Evolutionary conservation across 92 coral and sea anemone species (phyloP).

Genomic region (Galaxea fascicularis): DNA sequence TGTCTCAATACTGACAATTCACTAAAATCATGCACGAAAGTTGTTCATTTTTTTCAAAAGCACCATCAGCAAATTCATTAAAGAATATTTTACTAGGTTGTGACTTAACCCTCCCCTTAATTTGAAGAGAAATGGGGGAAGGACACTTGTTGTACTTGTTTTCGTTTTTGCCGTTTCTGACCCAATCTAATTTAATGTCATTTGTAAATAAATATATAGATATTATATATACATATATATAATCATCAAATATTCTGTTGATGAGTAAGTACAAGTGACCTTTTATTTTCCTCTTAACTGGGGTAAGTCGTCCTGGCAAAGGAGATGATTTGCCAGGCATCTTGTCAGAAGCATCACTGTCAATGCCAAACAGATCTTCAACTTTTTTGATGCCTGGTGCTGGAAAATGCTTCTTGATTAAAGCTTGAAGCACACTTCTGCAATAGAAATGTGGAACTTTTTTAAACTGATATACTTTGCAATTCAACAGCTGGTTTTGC

Average conservation of each 20-base stretch:
- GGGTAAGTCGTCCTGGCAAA: constrained; percentile 45
- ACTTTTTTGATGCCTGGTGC: constrained; percentile 83
- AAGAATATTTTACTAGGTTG: too few relatives aligned
- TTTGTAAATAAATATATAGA: too few relatives aligned
- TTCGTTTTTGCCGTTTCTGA: too few relatives aligned
- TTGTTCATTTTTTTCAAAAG: too few relatives aligned
- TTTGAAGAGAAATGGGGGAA: not conserved
- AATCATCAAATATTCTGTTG: too few relatives aligned
- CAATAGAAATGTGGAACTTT: not conserved
- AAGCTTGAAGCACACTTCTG: constrained; percentile 92
- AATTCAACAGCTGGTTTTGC: not conserved
- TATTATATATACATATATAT: too few relatives aligned
- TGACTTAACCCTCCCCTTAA: too few relatives aligned
- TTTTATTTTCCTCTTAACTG: constrained; percentile 73
- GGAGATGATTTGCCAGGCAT: constrained; percentile 73
- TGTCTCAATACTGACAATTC: too few relatives aligned
- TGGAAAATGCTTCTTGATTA: constrained; percentile 95
- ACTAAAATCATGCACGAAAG: too few relatives aligned
- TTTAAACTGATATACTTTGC: not conserved
- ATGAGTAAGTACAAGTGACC: constrained; percentile 14
- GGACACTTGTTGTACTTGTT: not conserved
- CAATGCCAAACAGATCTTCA: constrained; percentile 73
- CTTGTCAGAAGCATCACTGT: constrained; percentile 66
- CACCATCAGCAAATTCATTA: too few relatives aligned
- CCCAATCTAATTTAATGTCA: too few relatives aligned